Percentiles rank a stretch among this genome's conserved stretches.
These are phyloP conservation scores for Sphecodes monilicornis DNA, from an alignment of 2,888 invertebrate genomes.

Conservation along the genomic window DNA sequence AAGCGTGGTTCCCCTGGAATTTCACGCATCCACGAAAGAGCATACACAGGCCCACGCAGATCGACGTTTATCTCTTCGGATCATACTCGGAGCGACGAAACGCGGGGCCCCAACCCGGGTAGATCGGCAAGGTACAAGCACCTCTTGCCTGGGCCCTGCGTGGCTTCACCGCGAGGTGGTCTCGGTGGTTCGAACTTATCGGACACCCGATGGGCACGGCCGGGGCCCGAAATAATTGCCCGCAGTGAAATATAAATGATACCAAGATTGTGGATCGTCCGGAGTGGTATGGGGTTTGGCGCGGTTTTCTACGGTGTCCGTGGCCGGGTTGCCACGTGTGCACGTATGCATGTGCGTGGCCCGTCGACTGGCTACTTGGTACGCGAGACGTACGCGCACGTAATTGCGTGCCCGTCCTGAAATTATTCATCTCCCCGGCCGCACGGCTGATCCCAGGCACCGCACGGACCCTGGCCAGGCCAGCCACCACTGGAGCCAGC, in stretches of 20 bases:
- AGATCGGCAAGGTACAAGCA: constrained; percentile 20
- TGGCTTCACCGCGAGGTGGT: constrained; percentile 48
- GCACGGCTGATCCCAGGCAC: constrained; percentile 76
- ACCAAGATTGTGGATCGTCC: constrained; percentile 76
- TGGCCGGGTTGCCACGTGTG: constrained; percentile 62
- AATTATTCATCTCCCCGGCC: constrained; percentile 84
- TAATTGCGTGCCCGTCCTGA: constrained; percentile 84
- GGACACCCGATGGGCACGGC: constrained; percentile 74
- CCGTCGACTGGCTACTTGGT: constrained; percentile 82
- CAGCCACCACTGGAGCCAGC: constrained; percentile 73
- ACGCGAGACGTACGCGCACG: constrained; percentile 84
- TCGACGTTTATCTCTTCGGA: not conserved
- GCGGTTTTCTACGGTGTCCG: constrained; percentile 65
- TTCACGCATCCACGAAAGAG: constrained; percentile 3
- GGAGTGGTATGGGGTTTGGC: constrained; percentile 33
- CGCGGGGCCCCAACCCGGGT: not conserved
- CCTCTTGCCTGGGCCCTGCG: not conserved
- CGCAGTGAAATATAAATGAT: constrained; percentile 81
- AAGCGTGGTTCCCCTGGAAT: not conserved
- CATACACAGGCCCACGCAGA: not conserved
- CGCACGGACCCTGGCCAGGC: constrained; percentile 56
- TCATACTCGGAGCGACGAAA: constrained; percentile 1
- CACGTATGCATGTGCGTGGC: constrained; percentile 63
- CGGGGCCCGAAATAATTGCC: constrained; percentile 80
- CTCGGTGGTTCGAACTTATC: constrained; percentile 68